Percentiles rank a stretch among this genome's conserved stretches.
Conservation (phyloP, 2,888 invertebrate genomes). For the Tachina grossa region DNA sequence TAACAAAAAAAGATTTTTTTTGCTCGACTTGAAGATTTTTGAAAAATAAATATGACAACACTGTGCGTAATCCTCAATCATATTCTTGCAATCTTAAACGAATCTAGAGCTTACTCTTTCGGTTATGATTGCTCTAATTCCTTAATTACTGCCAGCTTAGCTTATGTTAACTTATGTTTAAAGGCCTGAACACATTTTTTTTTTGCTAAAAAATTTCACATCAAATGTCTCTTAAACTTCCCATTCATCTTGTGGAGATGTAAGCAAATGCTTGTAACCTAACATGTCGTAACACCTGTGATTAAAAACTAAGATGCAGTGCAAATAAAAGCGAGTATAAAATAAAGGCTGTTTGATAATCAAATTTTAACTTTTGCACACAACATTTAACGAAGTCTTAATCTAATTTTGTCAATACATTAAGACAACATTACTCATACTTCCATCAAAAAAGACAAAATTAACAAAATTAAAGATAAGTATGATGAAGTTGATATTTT, state of each 20-base stretch:
- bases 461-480: not conserved
- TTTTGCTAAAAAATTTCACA: not conserved
- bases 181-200: too few species aligned
- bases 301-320: constrained; percentile 2
- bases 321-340: constrained; percentile 11
- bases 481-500: constrained; percentile 1
- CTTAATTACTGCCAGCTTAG: too few species aligned
- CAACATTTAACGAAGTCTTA: constrained; percentile 52
- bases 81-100: too few species aligned
- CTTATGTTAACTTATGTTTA: too few species aligned
- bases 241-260: not conserved
- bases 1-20: too few species aligned
- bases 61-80: too few species aligned
- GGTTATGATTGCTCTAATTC: too few species aligned
- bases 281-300: constrained; percentile 52
- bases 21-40: too few species aligned
- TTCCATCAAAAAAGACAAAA: not conserved
- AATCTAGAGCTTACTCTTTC: too few species aligned
- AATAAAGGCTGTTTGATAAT: constrained; percentile 42
- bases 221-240: constrained; percentile 19
- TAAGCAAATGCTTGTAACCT: not conserved
- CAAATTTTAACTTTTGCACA: constrained; percentile 58
- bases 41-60: too few species aligned
- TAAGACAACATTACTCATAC: not conserved
- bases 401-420: constrained; percentile 53